Percentiles rank a stretch among this genome's conserved stretches.
Evolutionary conservation across 2,797 vertebrate genomes (phyloP).

Genomic region (Sebastes taczanowskii): DNA sequence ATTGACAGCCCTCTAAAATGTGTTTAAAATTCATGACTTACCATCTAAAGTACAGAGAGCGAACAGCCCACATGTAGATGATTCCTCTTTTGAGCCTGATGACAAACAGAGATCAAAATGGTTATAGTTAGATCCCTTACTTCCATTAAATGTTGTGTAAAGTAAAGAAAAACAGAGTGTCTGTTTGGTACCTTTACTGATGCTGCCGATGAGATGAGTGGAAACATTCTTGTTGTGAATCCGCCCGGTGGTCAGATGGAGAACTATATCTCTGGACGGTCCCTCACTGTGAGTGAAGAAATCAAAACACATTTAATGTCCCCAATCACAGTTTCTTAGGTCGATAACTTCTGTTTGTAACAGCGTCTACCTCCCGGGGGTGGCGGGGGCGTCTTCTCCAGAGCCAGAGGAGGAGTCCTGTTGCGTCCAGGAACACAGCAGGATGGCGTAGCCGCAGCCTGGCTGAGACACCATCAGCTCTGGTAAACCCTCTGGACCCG

Average conservation of each 20-base stretch:
- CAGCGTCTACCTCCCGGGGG: slow-evolving; percentile 70
- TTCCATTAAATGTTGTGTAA: background rate
- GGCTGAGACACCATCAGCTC: slow-evolving; percentile 98
- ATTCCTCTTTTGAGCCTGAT: slow-evolving; percentile 84
- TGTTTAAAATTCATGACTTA: slow-evolving; percentile 69
- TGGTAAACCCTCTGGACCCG: slow-evolving; percentile 87
- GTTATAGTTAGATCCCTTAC: background rate
- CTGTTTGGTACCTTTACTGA: slow-evolving; percentile 85
- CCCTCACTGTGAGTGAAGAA: slow-evolving; percentile 76
- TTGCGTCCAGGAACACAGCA: slow-evolving; percentile 92
- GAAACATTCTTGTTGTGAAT: slow-evolving; percentile 99
- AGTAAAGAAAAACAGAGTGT: too few relatives aligned
- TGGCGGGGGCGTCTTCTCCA: slow-evolving; percentile 66
- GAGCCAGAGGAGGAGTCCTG: slow-evolving; percentile 65
- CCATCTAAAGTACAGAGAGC: slow-evolving; percentile 97
- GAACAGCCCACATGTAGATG: slow-evolving; percentile 88
- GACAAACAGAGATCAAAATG: background rate
- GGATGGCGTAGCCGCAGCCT: slow-evolving; percentile 93
- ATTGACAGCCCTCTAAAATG: too few relatives aligned
- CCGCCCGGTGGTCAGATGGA: slow-evolving; percentile 92
- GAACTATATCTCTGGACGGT: slow-evolving; percentile 86
- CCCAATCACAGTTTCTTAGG: background rate
- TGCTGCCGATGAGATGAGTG: slow-evolving; percentile 95
- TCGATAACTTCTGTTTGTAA: background rate
- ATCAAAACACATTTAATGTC: background rate